Percentiles rank a stretch among this genome's conserved stretches.
phyloP scores from a whole-genome alignment of 2,113 vertebrate genomes.

The Galbula dea region DNA sequence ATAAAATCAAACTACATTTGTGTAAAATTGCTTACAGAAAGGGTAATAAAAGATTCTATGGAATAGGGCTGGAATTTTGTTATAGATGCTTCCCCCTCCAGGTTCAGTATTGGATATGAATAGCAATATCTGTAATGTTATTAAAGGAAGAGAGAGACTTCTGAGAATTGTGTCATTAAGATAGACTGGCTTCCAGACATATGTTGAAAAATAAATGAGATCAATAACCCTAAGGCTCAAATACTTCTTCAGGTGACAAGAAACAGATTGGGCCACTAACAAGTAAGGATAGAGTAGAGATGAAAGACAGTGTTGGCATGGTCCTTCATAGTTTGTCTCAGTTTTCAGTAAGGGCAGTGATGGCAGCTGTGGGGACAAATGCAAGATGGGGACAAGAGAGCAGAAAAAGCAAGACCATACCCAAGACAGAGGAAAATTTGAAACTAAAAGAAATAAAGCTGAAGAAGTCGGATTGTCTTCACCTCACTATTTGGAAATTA shows the following conservation, averaged over 20 bases:
- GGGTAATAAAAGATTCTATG: background rate
- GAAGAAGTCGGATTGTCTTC: background rate
- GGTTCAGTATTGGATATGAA: conserved; percentile 18
- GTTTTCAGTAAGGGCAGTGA: background rate
- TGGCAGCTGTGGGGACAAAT: background rate
- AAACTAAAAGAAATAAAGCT: background rate
- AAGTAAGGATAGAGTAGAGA: background rate
- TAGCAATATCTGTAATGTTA: conserved; percentile 43
- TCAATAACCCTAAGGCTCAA: conserved; percentile 16
- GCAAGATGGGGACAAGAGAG: background rate
- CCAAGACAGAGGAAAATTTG: background rate
- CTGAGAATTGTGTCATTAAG: conserved; percentile 21
- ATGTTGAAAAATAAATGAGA: conserved; percentile 41
- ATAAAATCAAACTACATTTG: background rate
- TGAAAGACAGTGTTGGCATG: background rate
- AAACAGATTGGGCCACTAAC: background rate
- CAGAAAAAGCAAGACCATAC: background rate
- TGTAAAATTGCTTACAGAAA: conserved; percentile 10
- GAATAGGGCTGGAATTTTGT: conserved; percentile 24
- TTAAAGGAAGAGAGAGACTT: conserved; percentile 13
- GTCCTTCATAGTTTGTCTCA: background rate
- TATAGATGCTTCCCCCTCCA: background rate
- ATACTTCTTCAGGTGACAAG: conserved; percentile 23
- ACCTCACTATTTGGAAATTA: background rate
- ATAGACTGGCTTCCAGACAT: conserved; percentile 8